Conservation (phyloP, 2,113 vertebrate genomes). For the Toxostoma redivivum region DNA sequence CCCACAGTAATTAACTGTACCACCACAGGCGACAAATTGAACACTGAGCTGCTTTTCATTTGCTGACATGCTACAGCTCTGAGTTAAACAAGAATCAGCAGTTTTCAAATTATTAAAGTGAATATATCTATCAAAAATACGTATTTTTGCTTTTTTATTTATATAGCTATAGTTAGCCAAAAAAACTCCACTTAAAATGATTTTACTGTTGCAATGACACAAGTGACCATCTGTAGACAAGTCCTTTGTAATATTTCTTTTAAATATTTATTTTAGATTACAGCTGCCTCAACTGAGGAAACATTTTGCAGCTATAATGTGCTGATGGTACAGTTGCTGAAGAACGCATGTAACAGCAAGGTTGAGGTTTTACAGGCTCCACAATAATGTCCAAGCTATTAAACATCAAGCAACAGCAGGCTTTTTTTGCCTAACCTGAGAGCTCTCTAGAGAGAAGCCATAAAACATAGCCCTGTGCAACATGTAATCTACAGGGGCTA, state of each 20-base stretch:
- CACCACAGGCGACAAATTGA: background rate
- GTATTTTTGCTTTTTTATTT: background rate
- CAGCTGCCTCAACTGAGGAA: background rate
- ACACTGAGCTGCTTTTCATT: background rate
- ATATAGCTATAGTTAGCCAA: background rate
- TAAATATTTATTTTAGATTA: conserved; percentile 7
- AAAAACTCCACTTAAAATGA: background rate
- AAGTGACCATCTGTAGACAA: background rate
- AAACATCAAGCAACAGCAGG: conserved; percentile 58
- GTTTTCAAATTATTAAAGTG: background rate
- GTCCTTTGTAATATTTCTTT: background rate
- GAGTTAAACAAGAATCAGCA: background rate
- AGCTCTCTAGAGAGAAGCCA: background rate
- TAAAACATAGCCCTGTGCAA: conserved; percentile 7
- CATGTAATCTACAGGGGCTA: background rate
- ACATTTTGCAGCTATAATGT: background rate
- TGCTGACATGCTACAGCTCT: background rate
- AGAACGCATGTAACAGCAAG: conserved; percentile 46
- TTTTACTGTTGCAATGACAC: background rate
- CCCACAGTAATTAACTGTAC: background rate
- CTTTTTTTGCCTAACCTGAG: conserved; percentile 29
- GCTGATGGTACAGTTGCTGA: conserved; percentile 32
- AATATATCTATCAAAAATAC: background rate
- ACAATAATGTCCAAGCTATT: conserved; percentile 44
- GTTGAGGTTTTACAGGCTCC: conserved; percentile 40